Percentiles rank a stretch among this genome's conserved stretches.
Conservation (phyloP, 2,797 vertebrate genomes). For the Furcifer pardalis region DNA sequence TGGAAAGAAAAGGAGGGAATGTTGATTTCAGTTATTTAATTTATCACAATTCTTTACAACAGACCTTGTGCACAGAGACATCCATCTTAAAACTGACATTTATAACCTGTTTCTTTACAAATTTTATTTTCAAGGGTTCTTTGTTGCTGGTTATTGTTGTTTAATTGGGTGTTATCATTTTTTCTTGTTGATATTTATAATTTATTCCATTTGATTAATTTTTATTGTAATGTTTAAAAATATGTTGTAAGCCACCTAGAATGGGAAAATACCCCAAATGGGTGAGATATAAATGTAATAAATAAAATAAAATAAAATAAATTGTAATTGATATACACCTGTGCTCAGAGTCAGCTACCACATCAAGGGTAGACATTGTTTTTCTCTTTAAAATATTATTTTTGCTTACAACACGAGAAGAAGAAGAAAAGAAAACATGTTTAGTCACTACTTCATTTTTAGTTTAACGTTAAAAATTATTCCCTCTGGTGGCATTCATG, state of each 20-base stretch:
- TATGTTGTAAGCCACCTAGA: too few species aligned
- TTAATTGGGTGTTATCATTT: too few species aligned
- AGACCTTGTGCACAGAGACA: too few species aligned
- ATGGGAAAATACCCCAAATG: too few species aligned
- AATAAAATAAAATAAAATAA: too few species aligned
- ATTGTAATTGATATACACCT: not conserved
- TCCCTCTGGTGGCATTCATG: not conserved
- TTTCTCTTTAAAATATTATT: too few species aligned
- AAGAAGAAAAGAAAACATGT: not conserved
- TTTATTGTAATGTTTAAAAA: too few species aligned
- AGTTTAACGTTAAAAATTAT: not conserved
- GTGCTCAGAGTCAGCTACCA: not conserved
- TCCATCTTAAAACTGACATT: too few species aligned
- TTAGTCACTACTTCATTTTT: not conserved
- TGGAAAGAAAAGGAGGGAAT: not conserved
- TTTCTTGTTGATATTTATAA: too few species aligned
- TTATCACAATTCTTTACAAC: conserved; percentile 27
- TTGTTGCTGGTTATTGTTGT: too few species aligned
- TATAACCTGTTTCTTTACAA: not conserved
- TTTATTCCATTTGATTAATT: too few species aligned
- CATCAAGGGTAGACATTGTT: not conserved
- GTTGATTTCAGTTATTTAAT: conserved; percentile 10
- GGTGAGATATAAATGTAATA: too few species aligned
- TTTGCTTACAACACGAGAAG: not conserved
- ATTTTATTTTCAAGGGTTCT: not conserved